Base-by-base conservation (phyloP, 2,113 vertebrate genomes). In the Bos javanicus region DNA sequence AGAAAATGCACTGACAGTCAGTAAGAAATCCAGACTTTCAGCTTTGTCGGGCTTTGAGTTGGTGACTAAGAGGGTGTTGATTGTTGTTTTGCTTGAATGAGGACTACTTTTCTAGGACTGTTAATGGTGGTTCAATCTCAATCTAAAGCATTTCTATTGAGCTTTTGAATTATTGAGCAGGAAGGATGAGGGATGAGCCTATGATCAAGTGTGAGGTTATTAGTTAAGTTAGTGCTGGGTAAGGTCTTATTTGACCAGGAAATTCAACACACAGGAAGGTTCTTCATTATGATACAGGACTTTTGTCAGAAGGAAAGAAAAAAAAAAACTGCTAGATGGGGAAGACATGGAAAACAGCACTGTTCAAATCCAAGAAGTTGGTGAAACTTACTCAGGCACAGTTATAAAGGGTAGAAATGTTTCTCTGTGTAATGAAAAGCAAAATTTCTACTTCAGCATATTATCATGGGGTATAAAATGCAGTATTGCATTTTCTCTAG, bases 71-170 rank as follows among this genome's bases (percentile, higher is more conserved):
- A 62, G 16, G 60, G 17, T 67, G 36, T 30, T 30, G 28, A 11
- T 9, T n/a, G 50, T n/a, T 86, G 52, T 74, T 97, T 81, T 78
- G 80, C 74, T 95, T 93, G 81, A 97, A 90, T 25, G 81, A 96
- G 50, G 84, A 13, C 26, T 12, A 60, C 84, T 90, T 93, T 96
- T 57, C 28, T 78, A 76, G 56, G 64, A 59, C 48, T 93, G 57
- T 83, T 97, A 84, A 94, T 86, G 85, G 91, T 91, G 74, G 94
- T 60, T 97, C 96, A 91, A 86, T 97, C 96, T 97, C 85, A 91
- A 67, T 96, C 91, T 83, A 90, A 97, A 90, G 90, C 84, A 94
- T 94, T 98, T 93, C 82, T 94, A 96, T 36, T 48, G 88, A 91
- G 67, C 93, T 88, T 92, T 39, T 97, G 88, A 1, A 0, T 94